These are phyloP conservation scores for pig (Sus scrofa) DNA, from an alignment of 2,113 vertebrate genomes.

Conservation along the genomic window T2T-Sscrofa CM000812.6:245045501-245046000, in stretches of 20 bases:
- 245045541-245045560: background rate
- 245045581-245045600: background rate
- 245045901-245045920: background rate
- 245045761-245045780: background rate
- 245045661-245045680: background rate
- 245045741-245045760: background rate
- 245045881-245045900: background rate
- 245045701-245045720: background rate
- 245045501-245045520: background rate
- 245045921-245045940: background rate
- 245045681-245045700: background rate
- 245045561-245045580: background rate
- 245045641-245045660: background rate
- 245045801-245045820: background rate
- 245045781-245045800: background rate
- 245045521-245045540: background rate
- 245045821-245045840: background rate
- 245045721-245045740: background rate
- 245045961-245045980: background rate
- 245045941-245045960: background rate
- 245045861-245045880: background rate
- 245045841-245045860: background rate
- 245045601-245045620: background rate
- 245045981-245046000: background rate
- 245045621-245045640: background rate